Evolutionary conservation across 2,888 invertebrate species (phyloP).

Genomic region (Altica lythri): DNA sequence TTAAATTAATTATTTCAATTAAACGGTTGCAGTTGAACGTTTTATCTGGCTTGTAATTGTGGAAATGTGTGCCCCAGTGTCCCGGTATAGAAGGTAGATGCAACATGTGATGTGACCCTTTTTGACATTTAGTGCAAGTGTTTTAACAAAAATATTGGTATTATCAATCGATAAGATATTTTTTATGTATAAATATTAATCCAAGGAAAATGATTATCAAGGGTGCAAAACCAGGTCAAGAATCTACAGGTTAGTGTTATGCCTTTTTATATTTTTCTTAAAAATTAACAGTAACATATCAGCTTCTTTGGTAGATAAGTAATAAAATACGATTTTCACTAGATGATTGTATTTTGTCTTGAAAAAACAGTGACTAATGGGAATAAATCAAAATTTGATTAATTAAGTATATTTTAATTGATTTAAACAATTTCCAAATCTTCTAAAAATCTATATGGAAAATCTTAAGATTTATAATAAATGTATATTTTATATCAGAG

Average conservation of each 20-base stretch:
- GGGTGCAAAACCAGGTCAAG: conserved; percentile 8
- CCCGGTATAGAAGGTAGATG: conserved; percentile 34
- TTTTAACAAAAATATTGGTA: conserved; percentile 14
- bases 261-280: neutral
- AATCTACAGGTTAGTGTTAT: conserved; percentile 20
- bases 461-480: too few relatives aligned
- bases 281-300: neutral
- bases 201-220: conserved; percentile 9
- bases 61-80: conserved; percentile 26
- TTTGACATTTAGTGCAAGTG: conserved; percentile 46
- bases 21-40: conserved; percentile 37
- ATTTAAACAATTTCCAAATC: too few relatives aligned
- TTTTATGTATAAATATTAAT: conserved; percentile 1
- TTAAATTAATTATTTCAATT: conserved; percentile 50
- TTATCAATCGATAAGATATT: conserved; percentile 17
- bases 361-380: too few relatives aligned
- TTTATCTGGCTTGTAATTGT: conserved; percentile 34
- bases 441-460: too few relatives aligned
- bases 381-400: too few relatives aligned
- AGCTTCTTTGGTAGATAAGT: neutral
- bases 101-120: conserved; percentile 63
- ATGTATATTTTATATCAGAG: too few relatives aligned
- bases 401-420: too few relatives aligned
- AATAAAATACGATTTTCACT: neutral
- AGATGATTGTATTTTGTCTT: too few relatives aligned